Base-by-base conservation (phyloP, 2,113 vertebrate genomes). In the Neotragus moschatus region DNA sequence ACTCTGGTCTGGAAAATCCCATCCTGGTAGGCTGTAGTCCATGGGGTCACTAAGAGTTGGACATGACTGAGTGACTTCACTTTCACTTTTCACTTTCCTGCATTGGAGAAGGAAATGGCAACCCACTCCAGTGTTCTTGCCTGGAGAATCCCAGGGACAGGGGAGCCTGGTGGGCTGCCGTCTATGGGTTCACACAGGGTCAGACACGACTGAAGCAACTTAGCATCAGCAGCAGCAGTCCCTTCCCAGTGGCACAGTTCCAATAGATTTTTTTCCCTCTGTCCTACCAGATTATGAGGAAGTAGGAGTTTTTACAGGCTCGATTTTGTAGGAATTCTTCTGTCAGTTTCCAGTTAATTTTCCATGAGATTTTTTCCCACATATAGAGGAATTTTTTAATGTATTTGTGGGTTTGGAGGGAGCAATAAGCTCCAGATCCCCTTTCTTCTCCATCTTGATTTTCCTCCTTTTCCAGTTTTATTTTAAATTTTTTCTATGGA, bases 181-280 rank as follows among this genome's bases (percentile, higher is more conserved):
- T 63, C 60, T 33, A 17, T 63, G 60, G 3, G 60, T 30, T 33
- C 7, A 0, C 14, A 33, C 60, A 33, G 3, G 7, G 61, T 63
- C 16, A 14, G 30, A 63, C 15, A 8, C 0, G 0, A n/a, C 61
- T n/a, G 15, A 63, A 63, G 30, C 61, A 33, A 63, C 14, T 16
- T 33, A 63, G 60, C 14, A 63, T 7, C 19, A 55, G 28, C 60
- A 33, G 14, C 28, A 61, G 61, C 14, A 17, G 28, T 66, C 33
- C 16, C 45, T 9, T 79, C 28, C 28, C 45, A 49, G 75, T 28
- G 45, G 4, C 6, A 79, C 28, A 49, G 28, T 17, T 49, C 45
- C 45, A 47, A 9, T 11, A 19, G 75, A 33, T 77, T 7, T 30
- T 23, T 17, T 26, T 0, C 0, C 43, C 43, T 7, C 23, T 28